Conservation (phyloP, 2,113 vertebrate species). For the Saguinus midas region DNA sequence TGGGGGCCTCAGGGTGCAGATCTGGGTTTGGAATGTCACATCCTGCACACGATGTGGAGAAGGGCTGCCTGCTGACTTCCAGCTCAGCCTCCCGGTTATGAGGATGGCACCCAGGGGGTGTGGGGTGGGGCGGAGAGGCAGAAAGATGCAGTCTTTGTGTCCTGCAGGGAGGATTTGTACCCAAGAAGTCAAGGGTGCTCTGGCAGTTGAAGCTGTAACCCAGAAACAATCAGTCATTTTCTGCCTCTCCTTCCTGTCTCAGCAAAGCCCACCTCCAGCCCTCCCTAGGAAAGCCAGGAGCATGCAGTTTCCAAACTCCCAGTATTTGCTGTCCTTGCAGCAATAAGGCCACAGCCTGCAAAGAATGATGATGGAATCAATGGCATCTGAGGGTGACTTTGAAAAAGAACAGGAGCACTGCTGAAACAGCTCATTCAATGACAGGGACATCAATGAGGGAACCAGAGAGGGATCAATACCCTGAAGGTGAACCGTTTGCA, state of each 20-base stretch:
- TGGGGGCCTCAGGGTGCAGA: not conserved
- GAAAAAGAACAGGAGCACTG: not conserved
- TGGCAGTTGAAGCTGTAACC: not conserved
- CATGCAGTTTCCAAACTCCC: not conserved
- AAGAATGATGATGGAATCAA: not conserved
- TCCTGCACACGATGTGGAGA: not conserved
- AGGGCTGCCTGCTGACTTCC: not conserved
- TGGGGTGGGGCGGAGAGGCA: not conserved
- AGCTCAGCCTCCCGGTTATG: not conserved
- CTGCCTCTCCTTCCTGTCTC: not conserved
- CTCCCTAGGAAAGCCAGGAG: not conserved
- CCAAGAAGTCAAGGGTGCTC: not conserved
- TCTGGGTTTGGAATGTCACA: not conserved
- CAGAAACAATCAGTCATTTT: not conserved
- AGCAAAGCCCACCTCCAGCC: not conserved
- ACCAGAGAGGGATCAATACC: not conserved
- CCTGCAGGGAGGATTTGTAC: not conserved
- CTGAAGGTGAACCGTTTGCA: not conserved
- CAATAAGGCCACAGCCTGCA: not conserved
- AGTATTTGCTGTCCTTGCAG: slow-evolving; percentile 23
- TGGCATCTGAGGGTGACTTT: slow-evolving; percentile 19
- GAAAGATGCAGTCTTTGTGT: not conserved
- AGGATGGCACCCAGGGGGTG: not conserved
- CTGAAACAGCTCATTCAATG: not conserved
- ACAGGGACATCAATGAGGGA: not conserved